Evolutionary conservation across 2,797 vertebrate species (phyloP).

Genomic region (Phalanger gymnotis): DNA sequence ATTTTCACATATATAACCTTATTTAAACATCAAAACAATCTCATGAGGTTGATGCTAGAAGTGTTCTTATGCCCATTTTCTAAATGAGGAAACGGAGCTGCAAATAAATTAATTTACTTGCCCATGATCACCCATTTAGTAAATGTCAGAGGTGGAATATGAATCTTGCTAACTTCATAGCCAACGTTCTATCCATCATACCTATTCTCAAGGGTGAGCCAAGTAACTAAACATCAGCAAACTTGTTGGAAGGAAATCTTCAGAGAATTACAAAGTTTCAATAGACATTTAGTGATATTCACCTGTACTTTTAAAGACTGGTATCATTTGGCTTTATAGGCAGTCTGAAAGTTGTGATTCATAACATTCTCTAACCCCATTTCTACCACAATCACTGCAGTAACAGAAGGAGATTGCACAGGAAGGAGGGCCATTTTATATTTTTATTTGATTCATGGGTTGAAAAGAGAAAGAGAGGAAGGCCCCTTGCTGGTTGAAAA

Average conservation of each 20-base stretch:
- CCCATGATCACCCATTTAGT: background rate
- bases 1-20: background rate
- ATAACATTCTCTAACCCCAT: background rate
- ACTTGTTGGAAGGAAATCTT: background rate
- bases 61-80: background rate
- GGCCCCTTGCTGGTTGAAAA: background rate
- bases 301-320: background rate
- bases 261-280: background rate
- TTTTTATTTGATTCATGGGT: background rate
- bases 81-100: background rate
- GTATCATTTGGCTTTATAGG: background rate
- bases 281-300: background rate
- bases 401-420: background rate
- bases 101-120: background rate
- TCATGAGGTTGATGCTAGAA: background rate
- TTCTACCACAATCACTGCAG: background rate
- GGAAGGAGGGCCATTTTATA: background rate
- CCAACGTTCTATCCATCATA: background rate
- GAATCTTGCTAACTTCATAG: background rate
- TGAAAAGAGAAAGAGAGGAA: background rate
- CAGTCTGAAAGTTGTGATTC: background rate
- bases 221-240: background rate
- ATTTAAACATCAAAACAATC: background rate
- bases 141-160: background rate
- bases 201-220: background rate